These are phyloP conservation scores for Xyliphius kryptos DNA, from an alignment of 2,113 vertebrate species.

Conservation along the genomic window DNA sequence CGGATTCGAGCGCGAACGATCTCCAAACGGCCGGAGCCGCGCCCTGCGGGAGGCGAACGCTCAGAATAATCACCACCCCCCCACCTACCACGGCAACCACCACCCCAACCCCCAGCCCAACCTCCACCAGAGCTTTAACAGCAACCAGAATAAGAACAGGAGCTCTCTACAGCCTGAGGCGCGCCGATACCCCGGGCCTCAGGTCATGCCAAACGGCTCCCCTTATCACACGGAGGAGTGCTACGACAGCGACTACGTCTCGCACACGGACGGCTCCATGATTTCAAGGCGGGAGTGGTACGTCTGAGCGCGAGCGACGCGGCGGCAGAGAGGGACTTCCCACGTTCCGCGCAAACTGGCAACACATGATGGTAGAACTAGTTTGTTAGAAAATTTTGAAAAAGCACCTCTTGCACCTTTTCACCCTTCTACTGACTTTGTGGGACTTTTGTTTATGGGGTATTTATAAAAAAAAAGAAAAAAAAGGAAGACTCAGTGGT, in stretches of 20 bases:
- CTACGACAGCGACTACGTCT: constrained; percentile 87
- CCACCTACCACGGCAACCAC: constrained; percentile 36
- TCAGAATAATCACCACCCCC: constrained; percentile 49
- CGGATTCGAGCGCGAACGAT: constrained; percentile 67
- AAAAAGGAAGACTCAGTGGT: constrained; percentile 9
- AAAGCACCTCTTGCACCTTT: constrained; percentile 36
- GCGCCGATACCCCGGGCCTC: constrained; percentile 63
- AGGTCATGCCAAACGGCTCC: constrained; percentile 63
- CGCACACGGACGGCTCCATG: constrained; percentile 92
- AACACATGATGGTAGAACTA: constrained; percentile 21
- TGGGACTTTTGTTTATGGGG: constrained; percentile 20
- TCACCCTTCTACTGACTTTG: constrained; percentile 17
- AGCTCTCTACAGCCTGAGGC: constrained; percentile 62
- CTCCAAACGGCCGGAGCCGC: constrained; percentile 62
- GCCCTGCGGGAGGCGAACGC: constrained; percentile 59
- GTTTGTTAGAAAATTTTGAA: constrained; percentile 22
- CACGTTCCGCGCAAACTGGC: constrained; percentile 13
- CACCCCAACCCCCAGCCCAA: constrained; percentile 49
- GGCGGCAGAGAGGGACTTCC: constrained; percentile 24
- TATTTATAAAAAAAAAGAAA: constrained; percentile 26
- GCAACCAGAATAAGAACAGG: constrained; percentile 30
- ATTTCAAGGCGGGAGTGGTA: constrained; percentile 98
- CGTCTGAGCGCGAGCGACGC: constrained; percentile 60
- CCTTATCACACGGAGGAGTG: constrained; percentile 78
- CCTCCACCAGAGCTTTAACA: constrained; percentile 65